These are phyloP conservation scores for Serranus cabrilla DNA, from an alignment of 2,797 vertebrate genomes.

Conservation along the genomic window DNA sequence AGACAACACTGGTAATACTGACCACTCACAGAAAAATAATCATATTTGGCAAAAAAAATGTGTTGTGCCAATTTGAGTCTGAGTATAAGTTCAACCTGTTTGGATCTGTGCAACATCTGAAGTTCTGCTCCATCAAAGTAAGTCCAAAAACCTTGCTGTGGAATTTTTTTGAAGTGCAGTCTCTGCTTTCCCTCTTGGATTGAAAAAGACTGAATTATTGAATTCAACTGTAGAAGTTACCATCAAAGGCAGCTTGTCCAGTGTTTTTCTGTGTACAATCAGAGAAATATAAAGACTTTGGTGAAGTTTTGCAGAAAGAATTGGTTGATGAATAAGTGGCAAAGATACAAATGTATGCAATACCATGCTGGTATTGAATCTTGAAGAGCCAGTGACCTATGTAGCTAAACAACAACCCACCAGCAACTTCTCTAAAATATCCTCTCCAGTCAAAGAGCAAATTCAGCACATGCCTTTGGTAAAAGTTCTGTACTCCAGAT, in stretches of 20 bases:
- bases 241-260: conserved; percentile 46
- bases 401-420: not conserved
- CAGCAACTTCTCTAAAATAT: not conserved
- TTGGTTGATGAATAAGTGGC: conserved; percentile 3
- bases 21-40: conserved; percentile 16
- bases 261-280: not conserved
- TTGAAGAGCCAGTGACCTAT: not conserved
- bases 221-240: conserved; percentile 39
- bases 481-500: not conserved
- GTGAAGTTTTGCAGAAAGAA: not conserved
- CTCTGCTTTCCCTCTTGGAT: conserved; percentile 37
- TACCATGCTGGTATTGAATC: not conserved
- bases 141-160: conserved; percentile 31
- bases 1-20: conserved; percentile 27
- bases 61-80: not conserved
- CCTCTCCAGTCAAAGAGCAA: not conserved
- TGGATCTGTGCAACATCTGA: conserved; percentile 53
- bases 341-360: not conserved
- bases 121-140: conserved; percentile 49
- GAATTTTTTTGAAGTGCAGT: conserved; percentile 20
- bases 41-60: conserved; percentile 22
- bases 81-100: conserved; percentile 23
- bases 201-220: conserved; percentile 57
- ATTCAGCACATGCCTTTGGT: not conserved
- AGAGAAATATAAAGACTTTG: conserved; percentile 26